A percentile compares a stretch with the other conserved stretches of the same genome.
Conservation (phyloP, 2,888 invertebrate species). For the Tetragnatha montana region DNA sequence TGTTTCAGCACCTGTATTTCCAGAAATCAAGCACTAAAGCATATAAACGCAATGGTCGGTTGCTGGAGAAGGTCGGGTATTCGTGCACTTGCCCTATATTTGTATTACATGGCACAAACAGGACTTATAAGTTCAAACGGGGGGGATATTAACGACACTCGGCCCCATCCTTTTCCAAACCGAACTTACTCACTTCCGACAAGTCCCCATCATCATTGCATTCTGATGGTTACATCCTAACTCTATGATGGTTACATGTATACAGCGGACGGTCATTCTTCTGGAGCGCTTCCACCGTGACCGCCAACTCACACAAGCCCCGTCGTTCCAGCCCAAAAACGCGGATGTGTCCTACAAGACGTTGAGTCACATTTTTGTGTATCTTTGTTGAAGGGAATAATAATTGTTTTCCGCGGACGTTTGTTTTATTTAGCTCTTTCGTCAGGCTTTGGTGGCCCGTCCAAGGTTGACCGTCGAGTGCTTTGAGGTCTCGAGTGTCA, state of each 20-base stretch:
- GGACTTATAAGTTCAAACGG: too few species aligned
- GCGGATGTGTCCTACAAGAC: slow-evolving; percentile 48
- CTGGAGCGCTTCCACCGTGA: not conserved
- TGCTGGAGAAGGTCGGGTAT: too few species aligned
- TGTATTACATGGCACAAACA: too few species aligned
- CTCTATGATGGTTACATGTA: not conserved
- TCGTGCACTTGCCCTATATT: too few species aligned
- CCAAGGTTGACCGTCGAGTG: slow-evolving; percentile 29
- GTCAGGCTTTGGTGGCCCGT: slow-evolving; percentile 43
- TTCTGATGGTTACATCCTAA: not conserved
- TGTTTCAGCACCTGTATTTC: too few species aligned
- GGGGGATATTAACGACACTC: too few species aligned
- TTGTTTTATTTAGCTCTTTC: slow-evolving; percentile 21
- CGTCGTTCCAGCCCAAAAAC: slow-evolving; percentile 19
- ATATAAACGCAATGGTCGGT: too few species aligned
- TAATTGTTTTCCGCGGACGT: not conserved
- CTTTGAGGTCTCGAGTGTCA: too few species aligned
- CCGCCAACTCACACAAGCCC: slow-evolving; percentile 1
- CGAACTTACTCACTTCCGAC: not conserved
- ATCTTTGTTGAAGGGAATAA: slow-evolving; percentile 37
- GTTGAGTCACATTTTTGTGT: slow-evolving; percentile 28
- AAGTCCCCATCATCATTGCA: not conserved
- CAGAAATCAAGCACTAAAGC: too few species aligned
- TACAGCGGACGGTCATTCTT: slow-evolving; percentile 17
- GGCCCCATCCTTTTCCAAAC: too few species aligned